Percentiles rank a stretch among this genome's conserved stretches.
Evolutionary conservation across 2,888 invertebrate genomes (phyloP).

Genomic region (Dendrolimus houi): DNA sequence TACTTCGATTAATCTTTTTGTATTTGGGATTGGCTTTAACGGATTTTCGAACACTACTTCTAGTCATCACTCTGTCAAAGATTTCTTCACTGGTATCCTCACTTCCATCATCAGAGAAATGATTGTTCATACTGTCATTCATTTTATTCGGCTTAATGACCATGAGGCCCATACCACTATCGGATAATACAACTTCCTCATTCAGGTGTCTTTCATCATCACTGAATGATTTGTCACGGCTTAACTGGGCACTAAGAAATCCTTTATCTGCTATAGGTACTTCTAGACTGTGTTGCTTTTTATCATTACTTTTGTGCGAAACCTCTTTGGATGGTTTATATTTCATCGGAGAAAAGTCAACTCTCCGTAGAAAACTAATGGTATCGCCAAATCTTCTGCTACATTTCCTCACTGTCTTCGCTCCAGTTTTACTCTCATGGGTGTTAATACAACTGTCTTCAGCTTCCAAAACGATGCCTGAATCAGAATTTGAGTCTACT

Average conservation of each 20-base stretch:
- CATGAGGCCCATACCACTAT: slow-evolving; percentile 42
- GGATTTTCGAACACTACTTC: slow-evolving; percentile 61
- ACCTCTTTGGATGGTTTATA: slow-evolving; percentile 56
- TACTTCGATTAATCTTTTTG: slow-evolving; percentile 63
- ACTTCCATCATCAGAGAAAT: slow-evolving; percentile 68
- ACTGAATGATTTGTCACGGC: slow-evolving; percentile 48
- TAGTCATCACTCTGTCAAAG: slow-evolving; percentile 65
- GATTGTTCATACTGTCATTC: slow-evolving; percentile 68
- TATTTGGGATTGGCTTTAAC: slow-evolving; percentile 71
- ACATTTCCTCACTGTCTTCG: slow-evolving; percentile 53
- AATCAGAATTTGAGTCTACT: slow-evolving; percentile 66
- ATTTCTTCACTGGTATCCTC: slow-evolving; percentile 70
- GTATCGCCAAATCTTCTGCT: slow-evolving; percentile 64
- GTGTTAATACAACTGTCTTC: slow-evolving; percentile 44
- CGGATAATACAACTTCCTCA: slow-evolving; percentile 47
- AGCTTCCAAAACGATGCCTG: slow-evolving; percentile 59
- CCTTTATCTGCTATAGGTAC: slow-evolving; percentile 40
- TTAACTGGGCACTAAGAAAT: slow-evolving; percentile 38
- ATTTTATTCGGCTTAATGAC: slow-evolving; percentile 52
- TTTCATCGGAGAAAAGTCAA: slow-evolving; percentile 69
- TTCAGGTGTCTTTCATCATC: slow-evolving; percentile 47
- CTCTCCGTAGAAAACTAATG: slow-evolving; percentile 61
- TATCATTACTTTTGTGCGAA: slow-evolving; percentile 51
- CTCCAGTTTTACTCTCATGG: slow-evolving; percentile 41
- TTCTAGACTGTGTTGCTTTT: slow-evolving; percentile 53